Base-by-base conservation (phyloP, 2,113 vertebrate species). In the Microcebus ravelobensis region DNA sequence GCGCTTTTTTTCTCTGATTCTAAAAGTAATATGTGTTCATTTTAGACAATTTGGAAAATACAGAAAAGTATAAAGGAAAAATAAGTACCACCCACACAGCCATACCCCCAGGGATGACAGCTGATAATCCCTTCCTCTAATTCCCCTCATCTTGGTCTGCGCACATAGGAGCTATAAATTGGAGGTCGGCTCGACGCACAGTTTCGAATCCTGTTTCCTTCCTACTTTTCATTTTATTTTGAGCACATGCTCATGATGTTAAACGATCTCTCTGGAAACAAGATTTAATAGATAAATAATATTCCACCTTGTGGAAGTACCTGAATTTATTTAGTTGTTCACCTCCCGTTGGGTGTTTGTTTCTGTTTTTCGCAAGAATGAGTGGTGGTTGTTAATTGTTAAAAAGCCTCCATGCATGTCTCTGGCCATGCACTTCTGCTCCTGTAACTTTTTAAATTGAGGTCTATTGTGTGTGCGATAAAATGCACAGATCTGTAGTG, bases 1-100 rank as follows among this genome's bases (percentile, higher is more conserved):
- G 42, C n/a, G 39, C 18, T 79, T 93, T 86, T 82, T 59, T 63
- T 57, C 93, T 42, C 42, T 59, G 65, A 61, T 89, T 92, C 87
- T 87, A 71, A 93, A 96, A 73, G 87, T 55, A 87, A 80, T 88
- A 36, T 13, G 11, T 86, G 90, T 71, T 94, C 90, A 76, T 87
- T 92, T 90, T 70, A 92, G 93, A 82, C 76, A 25, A 68, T 96
- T 96, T 90, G 88, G 81, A 95, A 94, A 96, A 70, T 57, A 80
- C 76, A 88, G 83, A 65, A 92, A 68, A 90, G 57, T 71, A 73
- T 65, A 79, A 52, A 88, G 83, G 86, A 48, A 61, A 90, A 67
- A 55, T 81, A 77, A 92, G 18, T 11, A 9, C 65, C 63, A 73
- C 63, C 85, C 81, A 85, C 31, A 7, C 31, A 7, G 55, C 21